Percentiles rank a stretch among this genome's conserved stretches.
These are phyloP conservation scores for Tetrao urogallus DNA, from an alignment of 2,113 vertebrate species.

Conservation along the genomic window DNA sequence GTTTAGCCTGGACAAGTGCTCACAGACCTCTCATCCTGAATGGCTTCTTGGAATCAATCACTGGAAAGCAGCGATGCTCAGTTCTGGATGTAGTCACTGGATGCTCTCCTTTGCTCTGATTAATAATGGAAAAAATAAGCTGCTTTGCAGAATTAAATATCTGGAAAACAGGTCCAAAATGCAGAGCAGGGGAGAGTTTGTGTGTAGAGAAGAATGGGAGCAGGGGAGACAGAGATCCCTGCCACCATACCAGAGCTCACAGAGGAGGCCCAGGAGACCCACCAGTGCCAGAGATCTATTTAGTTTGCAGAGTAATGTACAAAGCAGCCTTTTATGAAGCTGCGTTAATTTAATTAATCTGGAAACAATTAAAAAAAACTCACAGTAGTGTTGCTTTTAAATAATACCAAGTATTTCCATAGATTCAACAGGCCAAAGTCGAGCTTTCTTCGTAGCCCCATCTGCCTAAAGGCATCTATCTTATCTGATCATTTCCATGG, in stretches of 20 bases:
- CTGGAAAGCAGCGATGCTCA: not conserved
- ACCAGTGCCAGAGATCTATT: not conserved
- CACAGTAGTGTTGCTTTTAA: slow-evolving; percentile 8
- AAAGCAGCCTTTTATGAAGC: not conserved
- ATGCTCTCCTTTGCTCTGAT: not conserved
- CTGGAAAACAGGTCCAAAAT: not conserved
- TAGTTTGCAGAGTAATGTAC: not conserved
- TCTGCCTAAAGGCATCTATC: slow-evolving; percentile 79
- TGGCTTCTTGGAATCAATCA: not conserved
- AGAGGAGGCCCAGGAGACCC: not conserved
- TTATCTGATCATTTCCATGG: slow-evolving; percentile 86
- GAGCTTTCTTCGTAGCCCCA: slow-evolving; percentile 69
- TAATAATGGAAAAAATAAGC: not conserved
- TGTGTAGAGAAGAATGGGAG: not conserved
- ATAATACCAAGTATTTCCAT: slow-evolving; percentile 36
- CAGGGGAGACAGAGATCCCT: not conserved
- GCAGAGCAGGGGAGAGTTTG: not conserved
- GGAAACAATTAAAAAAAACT: slow-evolving; percentile 18
- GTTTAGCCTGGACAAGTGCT: not conserved
- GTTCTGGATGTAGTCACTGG: not conserved
- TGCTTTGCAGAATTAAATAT: not conserved
- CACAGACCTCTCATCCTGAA: not conserved
- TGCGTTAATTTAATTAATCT: slow-evolving; percentile 32
- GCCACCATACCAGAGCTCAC: not conserved
- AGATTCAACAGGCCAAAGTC: slow-evolving; percentile 71